phyloP scores from a whole-genome alignment of 2,113 vertebrate genomes.

The Engraulis encrasicolus region DNA sequence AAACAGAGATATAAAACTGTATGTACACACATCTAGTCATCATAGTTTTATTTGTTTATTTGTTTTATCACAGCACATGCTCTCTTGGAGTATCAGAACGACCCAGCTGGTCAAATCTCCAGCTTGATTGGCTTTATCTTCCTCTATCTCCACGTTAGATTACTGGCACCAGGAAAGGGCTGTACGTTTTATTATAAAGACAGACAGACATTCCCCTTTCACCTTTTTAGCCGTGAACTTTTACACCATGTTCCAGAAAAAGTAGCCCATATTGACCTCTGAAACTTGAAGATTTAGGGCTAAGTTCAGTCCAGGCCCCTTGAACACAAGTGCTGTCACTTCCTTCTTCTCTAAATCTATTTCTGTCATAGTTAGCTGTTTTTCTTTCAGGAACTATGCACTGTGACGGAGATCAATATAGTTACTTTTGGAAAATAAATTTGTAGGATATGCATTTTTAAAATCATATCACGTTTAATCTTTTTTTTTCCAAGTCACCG shows the following conservation, averaged over 20 bases:
- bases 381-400: too few species aligned
- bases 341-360: background rate
- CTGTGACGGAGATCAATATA: too few species aligned
- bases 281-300: background rate
- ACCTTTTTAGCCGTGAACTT: background rate
- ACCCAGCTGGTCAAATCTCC: background rate
- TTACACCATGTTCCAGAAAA: background rate
- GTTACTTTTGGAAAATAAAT: too few species aligned
- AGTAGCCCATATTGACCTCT: background rate
- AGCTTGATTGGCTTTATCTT: background rate
- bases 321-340: background rate
- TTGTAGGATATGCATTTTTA: too few species aligned
- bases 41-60: background rate
- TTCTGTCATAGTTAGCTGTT: too few species aligned
- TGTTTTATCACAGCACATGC: background rate
- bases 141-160: background rate
- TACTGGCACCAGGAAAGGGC: background rate
- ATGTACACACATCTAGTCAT: background rate
- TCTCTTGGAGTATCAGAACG: background rate
- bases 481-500: too few species aligned
- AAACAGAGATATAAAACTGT: background rate
- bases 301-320: background rate
- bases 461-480: too few species aligned
- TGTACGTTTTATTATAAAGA: background rate
- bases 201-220: background rate